Percentiles rank a stretch among this genome's conserved stretches.
Evolutionary conservation across 2,797 vertebrate species (phyloP).

Genomic region (Sebastes jordani): DNA sequence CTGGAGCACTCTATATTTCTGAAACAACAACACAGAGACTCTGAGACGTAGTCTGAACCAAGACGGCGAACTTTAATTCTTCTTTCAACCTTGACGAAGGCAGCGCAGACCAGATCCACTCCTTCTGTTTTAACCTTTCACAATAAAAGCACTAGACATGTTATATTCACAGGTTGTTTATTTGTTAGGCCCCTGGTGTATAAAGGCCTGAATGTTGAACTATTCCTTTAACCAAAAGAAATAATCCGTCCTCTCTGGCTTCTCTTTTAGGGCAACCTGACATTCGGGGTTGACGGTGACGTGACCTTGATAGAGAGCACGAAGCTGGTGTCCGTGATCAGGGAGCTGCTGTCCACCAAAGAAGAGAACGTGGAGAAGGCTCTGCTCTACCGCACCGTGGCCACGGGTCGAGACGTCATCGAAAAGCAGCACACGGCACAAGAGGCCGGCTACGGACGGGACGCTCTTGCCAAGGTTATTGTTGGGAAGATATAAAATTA

Average conservation of each 20-base stretch:
- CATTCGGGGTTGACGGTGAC: slow-evolving; percentile 91
- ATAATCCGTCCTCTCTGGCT: background rate
- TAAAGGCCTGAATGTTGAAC: too few species aligned
- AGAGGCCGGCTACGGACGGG: slow-evolving; percentile 94
- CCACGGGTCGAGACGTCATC: slow-evolving; percentile 94
- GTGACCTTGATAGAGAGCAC: slow-evolving; percentile 89
- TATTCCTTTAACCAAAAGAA: background rate
- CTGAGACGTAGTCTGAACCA: too few species aligned
- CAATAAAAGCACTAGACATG: too few species aligned
- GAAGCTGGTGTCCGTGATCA: slow-evolving; percentile 86
- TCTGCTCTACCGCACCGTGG: slow-evolving; percentile 94
- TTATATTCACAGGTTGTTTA: too few species aligned
- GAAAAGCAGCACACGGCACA: slow-evolving; percentile 95
- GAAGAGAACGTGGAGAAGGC: slow-evolving; percentile 94
- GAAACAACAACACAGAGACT: too few species aligned
- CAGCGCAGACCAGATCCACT: too few species aligned
- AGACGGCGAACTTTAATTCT: too few species aligned
- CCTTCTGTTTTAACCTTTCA: too few species aligned
- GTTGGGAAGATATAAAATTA: background rate
- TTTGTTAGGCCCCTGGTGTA: too few species aligned
- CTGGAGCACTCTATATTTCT: too few species aligned
- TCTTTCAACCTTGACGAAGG: too few species aligned
- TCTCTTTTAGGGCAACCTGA: slow-evolving; percentile 89
- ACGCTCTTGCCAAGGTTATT: slow-evolving; percentile 94
- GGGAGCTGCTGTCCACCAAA: slow-evolving; percentile 89